A percentile compares a stretch with the other conserved stretches of the same genome.
Evolutionary conservation across 2,888 invertebrate species (phyloP).

Genomic region (Heterodera filipjevi): DNA sequence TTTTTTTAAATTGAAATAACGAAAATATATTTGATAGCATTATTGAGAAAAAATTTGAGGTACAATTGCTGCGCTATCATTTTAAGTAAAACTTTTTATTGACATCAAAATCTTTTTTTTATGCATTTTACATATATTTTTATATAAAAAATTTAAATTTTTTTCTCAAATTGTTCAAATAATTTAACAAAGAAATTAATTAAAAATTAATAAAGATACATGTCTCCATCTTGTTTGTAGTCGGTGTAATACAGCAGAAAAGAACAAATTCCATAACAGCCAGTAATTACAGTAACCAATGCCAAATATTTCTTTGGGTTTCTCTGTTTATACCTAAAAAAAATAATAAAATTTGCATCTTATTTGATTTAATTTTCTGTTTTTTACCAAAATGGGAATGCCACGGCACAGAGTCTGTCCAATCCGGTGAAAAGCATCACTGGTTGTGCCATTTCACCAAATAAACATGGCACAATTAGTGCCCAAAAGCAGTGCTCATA

Average conservation of each 20-base stretch:
- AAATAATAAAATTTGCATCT: neutral
- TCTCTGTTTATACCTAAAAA: neutral
- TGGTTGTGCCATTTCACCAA: neutral
- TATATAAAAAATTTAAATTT: too few relatives aligned
- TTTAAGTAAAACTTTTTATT: too few relatives aligned
- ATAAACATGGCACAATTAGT: neutral
- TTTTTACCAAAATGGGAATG: constrained; percentile 15
- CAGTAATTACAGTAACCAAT: neutral
- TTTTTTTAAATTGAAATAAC: too few relatives aligned
- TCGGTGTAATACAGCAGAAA: neutral
- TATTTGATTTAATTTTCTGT: neutral
- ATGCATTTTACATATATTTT: too few relatives aligned
- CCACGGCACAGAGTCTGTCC: constrained; percentile 17
- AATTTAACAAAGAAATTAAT: too few relatives aligned
- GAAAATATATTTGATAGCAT: too few relatives aligned
- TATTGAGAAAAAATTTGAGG: too few relatives aligned
- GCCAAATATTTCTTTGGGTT: neutral
- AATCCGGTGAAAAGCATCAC: constrained; percentile 18
- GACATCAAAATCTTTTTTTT: too few relatives aligned
- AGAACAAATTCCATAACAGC: neutral
- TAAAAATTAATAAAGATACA: too few relatives aligned
- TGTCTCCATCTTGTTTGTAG: too few relatives aligned
- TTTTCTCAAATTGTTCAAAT: too few relatives aligned
- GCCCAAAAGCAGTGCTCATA: constrained; percentile 7
- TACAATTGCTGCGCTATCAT: too few relatives aligned